Percentiles rank a stretch among this genome's conserved stretches.
Evolutionary conservation across 2,888 invertebrate genomes (phyloP).

Genomic region (Nycteola revayana): DNA sequence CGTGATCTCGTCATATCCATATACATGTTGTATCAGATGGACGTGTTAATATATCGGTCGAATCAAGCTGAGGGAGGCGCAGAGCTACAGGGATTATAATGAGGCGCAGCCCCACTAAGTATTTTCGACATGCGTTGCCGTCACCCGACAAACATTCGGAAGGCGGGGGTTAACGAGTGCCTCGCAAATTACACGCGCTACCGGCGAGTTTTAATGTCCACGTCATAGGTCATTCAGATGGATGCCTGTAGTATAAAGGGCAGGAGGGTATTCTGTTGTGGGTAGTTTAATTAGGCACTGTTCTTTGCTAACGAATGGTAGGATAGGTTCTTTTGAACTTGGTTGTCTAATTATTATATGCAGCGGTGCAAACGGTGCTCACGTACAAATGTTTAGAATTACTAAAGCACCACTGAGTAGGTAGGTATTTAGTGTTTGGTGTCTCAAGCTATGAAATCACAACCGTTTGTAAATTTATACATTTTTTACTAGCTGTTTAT

Average conservation of each 20-base stretch:
- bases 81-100: conserved; percentile 75
- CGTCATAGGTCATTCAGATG: conserved; percentile 35
- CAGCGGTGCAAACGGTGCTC: too few relatives aligned
- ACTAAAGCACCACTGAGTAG: too few relatives aligned
- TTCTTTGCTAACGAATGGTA: not conserved
- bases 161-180: conserved; percentile 61
- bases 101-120: conserved; percentile 79
- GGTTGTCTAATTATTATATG: too few relatives aligned
- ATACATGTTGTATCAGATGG: conserved; percentile 40
- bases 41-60: conserved; percentile 79
- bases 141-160: conserved; percentile 76
- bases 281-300: conserved; percentile 6
- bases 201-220: conserved; percentile 48
- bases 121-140: conserved; percentile 81
- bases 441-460: too few relatives aligned
- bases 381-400: too few relatives aligned
- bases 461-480: too few relatives aligned
- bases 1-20: conserved; percentile 53
- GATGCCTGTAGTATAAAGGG: conserved; percentile 7
- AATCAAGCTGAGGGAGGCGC: conserved; percentile 50
- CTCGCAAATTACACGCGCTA: conserved; percentile 61
- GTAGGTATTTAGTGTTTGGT: too few relatives aligned
- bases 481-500: too few relatives aligned
- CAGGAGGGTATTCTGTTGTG: too few relatives aligned
- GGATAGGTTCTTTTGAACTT: too few relatives aligned